A percentile compares a stretch with the other conserved stretches of the same genome.
These are phyloP conservation scores for Ichneumoninae sp. DNA, from an alignment of 2,888 invertebrate genomes.

Conservation along the genomic window DNA sequence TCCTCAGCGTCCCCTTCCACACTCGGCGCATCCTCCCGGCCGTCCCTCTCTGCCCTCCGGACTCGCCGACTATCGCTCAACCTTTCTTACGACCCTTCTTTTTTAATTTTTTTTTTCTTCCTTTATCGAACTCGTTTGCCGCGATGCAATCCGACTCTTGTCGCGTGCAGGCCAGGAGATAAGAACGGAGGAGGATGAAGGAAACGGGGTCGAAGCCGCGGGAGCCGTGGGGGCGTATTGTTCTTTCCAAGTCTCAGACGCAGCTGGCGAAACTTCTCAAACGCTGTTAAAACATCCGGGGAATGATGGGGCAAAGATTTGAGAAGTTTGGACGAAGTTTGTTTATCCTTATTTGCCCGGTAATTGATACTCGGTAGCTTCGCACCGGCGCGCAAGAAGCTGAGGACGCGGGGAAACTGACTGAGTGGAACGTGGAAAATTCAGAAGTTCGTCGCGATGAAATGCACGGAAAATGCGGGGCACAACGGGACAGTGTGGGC, in stretches of 20 bases:
- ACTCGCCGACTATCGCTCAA: background rate
- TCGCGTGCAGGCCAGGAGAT: constrained; percentile 30
- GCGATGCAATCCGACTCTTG: constrained; percentile 51
- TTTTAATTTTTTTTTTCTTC: background rate
- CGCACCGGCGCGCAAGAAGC: background rate
- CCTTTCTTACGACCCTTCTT: background rate
- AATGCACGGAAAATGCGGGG: background rate
- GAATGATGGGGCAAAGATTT: constrained; percentile 17
- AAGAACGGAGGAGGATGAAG: background rate
- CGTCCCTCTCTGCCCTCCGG: constrained; percentile 1
- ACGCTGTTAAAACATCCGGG: constrained; percentile 2
- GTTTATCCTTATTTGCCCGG: background rate
- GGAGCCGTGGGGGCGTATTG: background rate
- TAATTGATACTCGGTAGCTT: background rate
- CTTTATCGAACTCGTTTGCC: background rate
- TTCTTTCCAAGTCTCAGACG: background rate
- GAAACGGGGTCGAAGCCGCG: background rate
- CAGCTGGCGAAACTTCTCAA: background rate
- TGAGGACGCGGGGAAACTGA: background rate
- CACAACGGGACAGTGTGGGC: too few relatives aligned
- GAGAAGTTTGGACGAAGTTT: constrained; percentile 29
- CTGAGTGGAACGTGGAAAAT: background rate
- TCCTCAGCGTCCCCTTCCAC: constrained; percentile 49
- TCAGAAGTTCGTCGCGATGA: background rate
- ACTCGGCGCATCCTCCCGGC: background rate